Conservation (phyloP, 2,113 vertebrate species). For the Austrofundulus limnaeus region DNA sequence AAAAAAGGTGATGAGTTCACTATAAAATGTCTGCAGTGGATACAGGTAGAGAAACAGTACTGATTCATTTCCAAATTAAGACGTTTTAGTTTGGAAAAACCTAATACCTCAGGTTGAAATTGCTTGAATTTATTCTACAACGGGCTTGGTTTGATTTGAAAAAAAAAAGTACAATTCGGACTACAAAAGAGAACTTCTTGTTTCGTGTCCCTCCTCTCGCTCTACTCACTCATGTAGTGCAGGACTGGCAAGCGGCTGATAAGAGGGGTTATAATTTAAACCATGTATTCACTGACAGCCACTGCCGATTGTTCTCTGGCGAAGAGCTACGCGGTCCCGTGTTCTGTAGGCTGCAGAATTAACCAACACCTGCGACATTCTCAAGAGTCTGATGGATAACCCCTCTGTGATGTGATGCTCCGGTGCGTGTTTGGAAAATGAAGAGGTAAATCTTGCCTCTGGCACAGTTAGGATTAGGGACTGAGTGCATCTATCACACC, state of each 20-base stretch:
- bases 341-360: slow-evolving; percentile 54
- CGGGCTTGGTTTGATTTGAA: slow-evolving; percentile 10
- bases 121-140: slow-evolving; percentile 15
- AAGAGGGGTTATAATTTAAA: slow-evolving; percentile 61
- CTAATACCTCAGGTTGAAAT: neutral
- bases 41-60: neutral
- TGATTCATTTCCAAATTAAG: slow-evolving; percentile 18
- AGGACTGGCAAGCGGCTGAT: slow-evolving; percentile 57
- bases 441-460: slow-evolving; percentile 68
- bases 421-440: slow-evolving; percentile 60
- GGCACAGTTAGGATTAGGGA: slow-evolving; percentile 73
- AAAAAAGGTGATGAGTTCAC: slow-evolving; percentile 6
- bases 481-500: slow-evolving; percentile 69
- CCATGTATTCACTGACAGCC: slow-evolving; percentile 51
- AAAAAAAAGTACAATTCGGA: slow-evolving; percentile 12
- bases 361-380: slow-evolving; percentile 40
- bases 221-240: slow-evolving; percentile 17
- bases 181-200: slow-evolving; percentile 16
- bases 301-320: slow-evolving; percentile 52
- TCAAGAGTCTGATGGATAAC: slow-evolving; percentile 55
- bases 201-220: slow-evolving; percentile 1
- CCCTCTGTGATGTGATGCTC: slow-evolving; percentile 20
- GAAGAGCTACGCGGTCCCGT: slow-evolving; percentile 34
- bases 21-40: neutral
- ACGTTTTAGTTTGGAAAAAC: neutral